phyloP scores from a whole-genome alignment of 2,113 vertebrate species.

The Hypanus sabinus region DNA sequence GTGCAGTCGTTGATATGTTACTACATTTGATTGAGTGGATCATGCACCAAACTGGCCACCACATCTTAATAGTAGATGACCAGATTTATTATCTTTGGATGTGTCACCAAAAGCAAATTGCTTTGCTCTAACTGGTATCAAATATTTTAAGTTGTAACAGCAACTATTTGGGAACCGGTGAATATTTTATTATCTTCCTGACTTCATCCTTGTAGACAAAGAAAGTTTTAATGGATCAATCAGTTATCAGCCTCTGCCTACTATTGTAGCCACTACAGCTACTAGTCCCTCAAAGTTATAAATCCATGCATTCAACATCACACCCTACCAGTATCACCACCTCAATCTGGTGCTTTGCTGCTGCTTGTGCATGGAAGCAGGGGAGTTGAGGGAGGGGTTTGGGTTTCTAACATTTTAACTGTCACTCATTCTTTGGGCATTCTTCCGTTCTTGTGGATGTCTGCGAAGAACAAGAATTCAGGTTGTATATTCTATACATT shows the following conservation, averaged over 20 bases:
- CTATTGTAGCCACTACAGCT: not conserved
- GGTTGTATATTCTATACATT: no score
- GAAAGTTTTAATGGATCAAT: not conserved
- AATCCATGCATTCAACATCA: no score
- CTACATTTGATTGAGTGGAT: not conserved
- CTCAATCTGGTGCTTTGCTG: no score
- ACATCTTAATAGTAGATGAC: no score
- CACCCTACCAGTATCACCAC: no score
- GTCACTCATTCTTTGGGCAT: no score
- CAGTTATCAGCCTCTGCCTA: not conserved
- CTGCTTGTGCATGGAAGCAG: no score
- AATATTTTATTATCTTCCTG: not conserved
- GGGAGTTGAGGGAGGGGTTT: no score
- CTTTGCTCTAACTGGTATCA: not conserved
- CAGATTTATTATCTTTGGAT: no score
- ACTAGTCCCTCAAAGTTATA: not conserved
- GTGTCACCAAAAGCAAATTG: not conserved
- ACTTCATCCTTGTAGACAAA: not conserved
- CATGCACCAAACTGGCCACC: not conserved
- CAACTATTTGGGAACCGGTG: not conserved
- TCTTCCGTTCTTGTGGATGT: no score
- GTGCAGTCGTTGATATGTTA: not conserved
- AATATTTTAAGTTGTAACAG: not conserved
- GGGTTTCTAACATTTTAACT: no score
- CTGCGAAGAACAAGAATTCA: no score